Conservation (phyloP, 2,888 invertebrate species). For the Drosophila silvestris region DNA sequence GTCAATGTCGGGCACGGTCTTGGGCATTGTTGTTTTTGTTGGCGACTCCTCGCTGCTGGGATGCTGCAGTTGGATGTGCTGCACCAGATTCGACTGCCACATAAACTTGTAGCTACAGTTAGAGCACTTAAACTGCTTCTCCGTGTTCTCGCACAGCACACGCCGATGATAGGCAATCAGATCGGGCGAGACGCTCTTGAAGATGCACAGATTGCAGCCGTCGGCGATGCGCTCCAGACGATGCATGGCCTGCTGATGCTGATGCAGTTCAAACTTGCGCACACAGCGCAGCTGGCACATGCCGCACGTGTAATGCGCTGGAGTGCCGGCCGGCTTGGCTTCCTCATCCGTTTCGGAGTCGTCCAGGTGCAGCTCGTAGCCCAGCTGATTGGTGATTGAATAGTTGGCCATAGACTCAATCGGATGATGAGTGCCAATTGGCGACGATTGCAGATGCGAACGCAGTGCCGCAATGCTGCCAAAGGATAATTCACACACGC, state of each 20-base stretch:
- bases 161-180: conserved; percentile 86
- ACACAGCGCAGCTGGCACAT: conserved; percentile 78
- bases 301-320: conserved; percentile 72
- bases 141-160: conserved; percentile 82
- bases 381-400: conserved; percentile 82
- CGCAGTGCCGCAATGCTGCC: conserved; percentile 65
- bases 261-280: conserved; percentile 81
- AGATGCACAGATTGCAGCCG: conserved; percentile 87
- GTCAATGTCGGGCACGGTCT: background rate
- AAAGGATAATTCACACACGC: conserved; percentile 76
- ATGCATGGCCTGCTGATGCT: conserved; percentile 83
- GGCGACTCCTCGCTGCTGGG: conserved; percentile 8
- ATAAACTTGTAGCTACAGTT: conserved; percentile 82
- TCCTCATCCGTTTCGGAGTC: conserved; percentile 85
- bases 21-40: background rate
- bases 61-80: conserved; percentile 75
- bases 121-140: conserved; percentile 79
- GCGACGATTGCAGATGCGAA: conserved; percentile 59
- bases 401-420: conserved; percentile 73
- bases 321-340: conserved; percentile 37
- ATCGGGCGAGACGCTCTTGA: conserved; percentile 86
- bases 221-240: conserved; percentile 86
- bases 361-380: conserved; percentile 83
- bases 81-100: conserved; percentile 83
- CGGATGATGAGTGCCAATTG: conserved; percentile 54